Base-by-base conservation (phyloP, 2,797 vertebrate genomes). In the Semotilus atromaculatus region DNA sequence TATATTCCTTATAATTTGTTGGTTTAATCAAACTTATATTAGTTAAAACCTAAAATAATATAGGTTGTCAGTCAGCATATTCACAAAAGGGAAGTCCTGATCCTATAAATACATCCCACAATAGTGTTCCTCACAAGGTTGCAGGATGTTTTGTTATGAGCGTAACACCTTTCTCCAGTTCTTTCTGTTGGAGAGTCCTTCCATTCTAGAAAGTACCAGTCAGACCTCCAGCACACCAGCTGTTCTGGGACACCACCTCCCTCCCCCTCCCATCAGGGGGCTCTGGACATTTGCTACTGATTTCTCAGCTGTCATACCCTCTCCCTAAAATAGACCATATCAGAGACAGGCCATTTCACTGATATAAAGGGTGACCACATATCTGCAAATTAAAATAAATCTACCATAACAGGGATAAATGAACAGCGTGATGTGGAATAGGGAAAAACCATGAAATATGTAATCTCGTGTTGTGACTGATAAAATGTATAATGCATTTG, bases 141-240 rank as follows among this genome's bases (percentile, higher is more conserved):
- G 21, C 80, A 29, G 74, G 71, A 67, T 86, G 60, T 62, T 40
- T 58, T 62, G 43, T 43, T 85, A 29, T 60, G 55, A 67, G 21
- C 7, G 43, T 62, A 36, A 29, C 64, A 34, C 80, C 75, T 74
- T 58, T 73, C 79, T 75, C 80, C 83, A 68, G 7, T 26, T 68
- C 72, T 83, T 26, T 13, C 16, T 8, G 19, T 70, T 89, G 73
- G 0, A 91, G 92, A 90, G 83, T 76, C 19, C 90, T 87, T 85
- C 92, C 85, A 88, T 96, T 96, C 95, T 88, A 95, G 96, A 96
- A 96, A 89, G 81, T 95, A 90, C 95, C 76, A 94, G 94, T n/a
- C 84, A 89, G 48, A 60, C 85, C 89, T 92, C 74, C 90, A 86
- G 70, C 85, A 45, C 74, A 85, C 89, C 95, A 96, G 95, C 94